Conservation (phyloP, 2,113 vertebrate genomes). For the Setophaga petechia region DNA sequence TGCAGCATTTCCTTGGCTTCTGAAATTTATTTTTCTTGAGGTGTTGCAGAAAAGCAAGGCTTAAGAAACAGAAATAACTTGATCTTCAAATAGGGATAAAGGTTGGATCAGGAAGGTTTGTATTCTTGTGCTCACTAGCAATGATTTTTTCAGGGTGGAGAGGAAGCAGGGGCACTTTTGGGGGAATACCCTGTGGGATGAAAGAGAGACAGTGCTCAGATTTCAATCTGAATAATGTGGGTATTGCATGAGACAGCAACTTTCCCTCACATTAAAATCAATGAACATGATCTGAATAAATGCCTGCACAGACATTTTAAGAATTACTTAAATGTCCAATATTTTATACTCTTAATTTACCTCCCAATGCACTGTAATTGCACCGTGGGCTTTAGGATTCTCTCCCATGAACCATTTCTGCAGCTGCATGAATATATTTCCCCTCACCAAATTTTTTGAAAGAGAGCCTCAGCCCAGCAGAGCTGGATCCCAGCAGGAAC, state of each 20-base stretch:
- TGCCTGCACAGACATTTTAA: neutral
- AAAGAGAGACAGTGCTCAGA: neutral
- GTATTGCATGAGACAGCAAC: constrained; percentile 49
- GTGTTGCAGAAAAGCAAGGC: neutral
- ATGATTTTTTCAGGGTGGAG: neutral
- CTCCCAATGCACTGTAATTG: neutral
- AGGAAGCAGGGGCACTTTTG: neutral
- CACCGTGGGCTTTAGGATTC: neutral
- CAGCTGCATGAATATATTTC: neutral
- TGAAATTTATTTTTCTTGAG: neutral
- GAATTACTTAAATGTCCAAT: constrained; percentile 1
- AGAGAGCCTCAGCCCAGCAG: neutral
- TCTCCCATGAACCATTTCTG: neutral
- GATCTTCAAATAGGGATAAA: neutral
- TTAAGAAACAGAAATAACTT: neutral
- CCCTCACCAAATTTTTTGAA: neutral
- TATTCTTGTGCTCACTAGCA: neutral
- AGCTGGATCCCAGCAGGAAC: neutral
- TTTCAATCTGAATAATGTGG: constrained; percentile 22
- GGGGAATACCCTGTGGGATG: constrained; percentile 40
- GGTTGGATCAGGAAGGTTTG: neutral
- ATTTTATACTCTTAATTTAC: constrained; percentile 7
- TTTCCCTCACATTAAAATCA: constrained; percentile 27
- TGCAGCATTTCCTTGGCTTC: neutral
- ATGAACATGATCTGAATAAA: constrained; percentile 40